Conservation (phyloP, 2,797 vertebrate species). For the Caiman crocodilus region DNA sequence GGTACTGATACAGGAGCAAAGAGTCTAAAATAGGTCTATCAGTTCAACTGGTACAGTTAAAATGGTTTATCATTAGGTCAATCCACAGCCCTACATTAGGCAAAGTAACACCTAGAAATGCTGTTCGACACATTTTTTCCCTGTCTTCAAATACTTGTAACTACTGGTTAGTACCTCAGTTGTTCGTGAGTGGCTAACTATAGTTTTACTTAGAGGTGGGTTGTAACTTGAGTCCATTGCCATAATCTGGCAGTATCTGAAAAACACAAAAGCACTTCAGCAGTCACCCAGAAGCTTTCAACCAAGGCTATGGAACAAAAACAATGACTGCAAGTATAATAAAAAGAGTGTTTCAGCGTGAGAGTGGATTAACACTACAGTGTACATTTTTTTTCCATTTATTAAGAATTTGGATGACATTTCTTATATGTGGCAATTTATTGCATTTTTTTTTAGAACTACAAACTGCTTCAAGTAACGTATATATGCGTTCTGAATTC, state of each 20-base stretch:
- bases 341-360: not conserved
- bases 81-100: too few relatives aligned
- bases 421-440: not conserved
- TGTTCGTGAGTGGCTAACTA: not conserved
- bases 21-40: too few relatives aligned
- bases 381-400: not conserved
- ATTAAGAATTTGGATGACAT: not conserved
- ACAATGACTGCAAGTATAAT: not conserved
- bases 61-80: too few relatives aligned
- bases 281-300: not conserved
- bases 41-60: too few relatives aligned
- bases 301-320: not conserved
- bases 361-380: not conserved
- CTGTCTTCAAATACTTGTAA: not conserved
- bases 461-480: not conserved
- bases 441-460: not conserved
- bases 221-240: not conserved
- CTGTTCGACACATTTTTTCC: not conserved
- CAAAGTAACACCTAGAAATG: not conserved
- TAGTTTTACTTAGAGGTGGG: not conserved
- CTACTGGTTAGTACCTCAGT: not conserved
- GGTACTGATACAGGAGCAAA: too few relatives aligned
- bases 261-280: not conserved
- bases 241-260: not conserved
- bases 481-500: not conserved